Base-by-base conservation (phyloP, 2,888 invertebrate species). In the Brenthis ino region DNA sequence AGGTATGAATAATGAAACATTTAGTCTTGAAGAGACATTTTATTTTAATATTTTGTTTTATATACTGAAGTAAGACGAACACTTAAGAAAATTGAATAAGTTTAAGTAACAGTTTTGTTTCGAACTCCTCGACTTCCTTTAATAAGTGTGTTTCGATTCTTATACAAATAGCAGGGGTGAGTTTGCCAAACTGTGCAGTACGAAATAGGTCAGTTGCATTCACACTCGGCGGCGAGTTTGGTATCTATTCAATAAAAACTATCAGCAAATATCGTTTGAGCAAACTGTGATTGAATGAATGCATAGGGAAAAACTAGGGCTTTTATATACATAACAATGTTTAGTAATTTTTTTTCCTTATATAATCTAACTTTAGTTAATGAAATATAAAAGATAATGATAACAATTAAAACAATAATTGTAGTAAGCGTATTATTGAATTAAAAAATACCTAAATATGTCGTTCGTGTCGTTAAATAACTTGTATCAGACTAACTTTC, bases 161-260 rank as follows among this genome's bases (percentile, higher is more conserved):
- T 63, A 63, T 65, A 69, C 65, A 61, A 69, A 69, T 65, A 55
- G 60, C 60, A 47, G 64, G 50, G 55, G 65, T 55, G 60, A 47
- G 65, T 61, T 65, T 37, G 51, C 48, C 61, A 37, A 61, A 61
- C 55, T 57, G 66, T 60, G 65, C 68, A 77, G 65, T 68, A 72
- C 70, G 67, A 80, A 76, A 79, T 79, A 72, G 80, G 81, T 80
- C 79, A 76, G 73, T 73, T 74, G 61, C 63, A 74, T 72, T 76
- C 76, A 69, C 69, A 72, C 69, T 55, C 58, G 57, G 43, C 50
- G 37, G 51, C 53, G 54, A 37, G 28, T 56, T 64, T 47, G 54
- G 56, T 51, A 65, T 51, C 69, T 69, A 65, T 69, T 28, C 65
- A 56, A 56, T 55, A 57, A 33, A 69, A 69, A 65, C 69, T 63